Evolutionary conservation across 2,797 vertebrate genomes (phyloP), one percentile per base, ranked within the genome.

Genomic region (Corythornis leucogaster): DNA sequence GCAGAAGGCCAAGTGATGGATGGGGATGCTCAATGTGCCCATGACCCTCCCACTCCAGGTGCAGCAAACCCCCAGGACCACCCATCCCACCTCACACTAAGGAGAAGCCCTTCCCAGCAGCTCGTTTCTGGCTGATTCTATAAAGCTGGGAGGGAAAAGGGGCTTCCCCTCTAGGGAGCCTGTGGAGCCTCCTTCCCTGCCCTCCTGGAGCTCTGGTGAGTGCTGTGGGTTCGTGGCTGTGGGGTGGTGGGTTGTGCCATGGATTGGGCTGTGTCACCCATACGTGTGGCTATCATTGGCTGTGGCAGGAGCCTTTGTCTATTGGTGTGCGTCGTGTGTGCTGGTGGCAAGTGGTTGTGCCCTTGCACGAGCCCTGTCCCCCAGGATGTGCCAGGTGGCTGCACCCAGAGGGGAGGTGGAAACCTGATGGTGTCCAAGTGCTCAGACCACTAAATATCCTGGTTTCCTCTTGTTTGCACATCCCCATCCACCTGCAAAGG

Each of bases 221-320:
- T 81, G 59, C 67, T 42, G 59, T 2, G 67, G 42, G 35, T 5
- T 4, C 19, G 1, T 57, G 55, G 55, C 10, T 35, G 12, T 18
- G 5, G 28, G 31, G 59, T 28, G 46, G 2, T 6, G 8, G n/a
- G 26, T 1, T 22, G 46, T 57, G 61, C 46, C 0, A 0, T 0
- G 5, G 16, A 9, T 21, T 0, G 1, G 35, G 43, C 43, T 48
- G 35, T 20, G 43, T 35, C 51, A 15, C 48, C 14, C 12, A 3
- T 3, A 11, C 2, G 8, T 0, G 16, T 35, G 51, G 33, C 30
- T 80, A 59, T 26, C 58, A 17, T 2, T 3, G 7, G 45, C 50
- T 12, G 24, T 43, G 26, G 31, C 62, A 54, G 59, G 40, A 66
- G 57, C 58, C 24, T 7, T 43, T 14, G 3, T 6, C 38, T 2